Evolutionary conservation across 2,888 invertebrate species (phyloP), one percentile per base, ranked within the genome.

Genomic region (Eudemis profundana): DNA sequence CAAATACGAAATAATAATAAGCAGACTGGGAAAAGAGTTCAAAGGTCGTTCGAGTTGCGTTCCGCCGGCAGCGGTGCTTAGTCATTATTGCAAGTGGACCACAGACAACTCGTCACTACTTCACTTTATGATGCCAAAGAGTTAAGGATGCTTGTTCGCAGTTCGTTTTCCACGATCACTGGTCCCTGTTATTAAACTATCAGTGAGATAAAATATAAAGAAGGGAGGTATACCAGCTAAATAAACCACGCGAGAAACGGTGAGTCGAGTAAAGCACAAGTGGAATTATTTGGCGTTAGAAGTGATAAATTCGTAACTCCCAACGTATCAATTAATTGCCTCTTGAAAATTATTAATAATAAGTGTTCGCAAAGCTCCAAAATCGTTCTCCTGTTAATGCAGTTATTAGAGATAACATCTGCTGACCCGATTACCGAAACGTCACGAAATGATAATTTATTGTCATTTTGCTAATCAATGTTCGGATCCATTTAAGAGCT

Each of bases 361-460:
- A n/a, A n/a, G 42, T 27, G 27, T 12, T 56, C 42, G 38, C 27
- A 40, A 15, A 42, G 23, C 42, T 56, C 27, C 27, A 56, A 42
- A 54, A 40, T 42, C n/a, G 54, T 29, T 56, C 54, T 27, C 42
- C 17, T 42, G 54, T 56, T 56, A 42, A 42, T 27, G 15, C 23
- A 54, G 29, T 42, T 42, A 42, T 56, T 42, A 56, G 54, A 54
- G 42, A 17, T 42, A 42, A 42, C 54, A 42, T 17, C 17, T n/a
- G 12, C 42, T 17, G 27, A 7, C n/a, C n/a, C 29, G 40, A 56
- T 42, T 56, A 29, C 27, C 42, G 1, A 17, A 27, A 15, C 12
- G 40, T 12, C 40, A 40, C 36, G 36, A n/a, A 19, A 36, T 23
- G 8, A 40, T 8, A 21, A 15, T 4, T 47, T 2, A 54, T n/a